Conservation (phyloP, 2,797 vertebrate genomes). For the Hyperoplus immaculatus region DNA sequence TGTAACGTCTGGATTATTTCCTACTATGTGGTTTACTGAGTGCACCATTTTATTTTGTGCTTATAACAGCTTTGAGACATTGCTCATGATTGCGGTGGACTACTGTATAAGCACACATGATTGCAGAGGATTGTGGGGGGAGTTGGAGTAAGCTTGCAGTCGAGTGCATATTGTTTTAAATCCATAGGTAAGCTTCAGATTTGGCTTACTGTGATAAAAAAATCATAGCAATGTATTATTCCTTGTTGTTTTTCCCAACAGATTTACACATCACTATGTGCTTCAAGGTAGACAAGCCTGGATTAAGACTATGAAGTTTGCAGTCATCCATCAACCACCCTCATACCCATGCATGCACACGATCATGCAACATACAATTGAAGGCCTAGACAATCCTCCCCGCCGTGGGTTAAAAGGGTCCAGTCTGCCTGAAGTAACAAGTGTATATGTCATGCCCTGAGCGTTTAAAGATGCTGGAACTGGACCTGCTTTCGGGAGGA, state of each 20-base stretch:
- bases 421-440: constrained; percentile 41
- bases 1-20: background rate
- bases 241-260: background rate
- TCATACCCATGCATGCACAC: background rate
- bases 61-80: constrained; percentile 18
- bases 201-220: constrained; percentile 1
- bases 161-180: constrained; percentile 25
- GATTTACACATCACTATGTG: background rate
- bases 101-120: constrained; percentile 11
- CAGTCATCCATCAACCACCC: constrained; percentile 2
- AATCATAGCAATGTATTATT: background rate
- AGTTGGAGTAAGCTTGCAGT: constrained; percentile 11
- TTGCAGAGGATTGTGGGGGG: constrained; percentile 31
- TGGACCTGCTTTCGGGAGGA: constrained; percentile 34
- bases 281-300: background rate
- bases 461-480: constrained; percentile 45
- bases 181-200: constrained; percentile 14
- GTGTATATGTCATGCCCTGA: constrained; percentile 33
- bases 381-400: constrained; percentile 9
- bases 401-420: constrained; percentile 37
- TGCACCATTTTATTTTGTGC: background rate
- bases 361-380: constrained; percentile 16
- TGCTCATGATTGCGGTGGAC: constrained; percentile 4
- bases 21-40: background rate
- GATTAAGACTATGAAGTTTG: background rate